Base-by-base conservation (phyloP, 2,113 vertebrate species). In the Mystacornis crossleyi region DNA sequence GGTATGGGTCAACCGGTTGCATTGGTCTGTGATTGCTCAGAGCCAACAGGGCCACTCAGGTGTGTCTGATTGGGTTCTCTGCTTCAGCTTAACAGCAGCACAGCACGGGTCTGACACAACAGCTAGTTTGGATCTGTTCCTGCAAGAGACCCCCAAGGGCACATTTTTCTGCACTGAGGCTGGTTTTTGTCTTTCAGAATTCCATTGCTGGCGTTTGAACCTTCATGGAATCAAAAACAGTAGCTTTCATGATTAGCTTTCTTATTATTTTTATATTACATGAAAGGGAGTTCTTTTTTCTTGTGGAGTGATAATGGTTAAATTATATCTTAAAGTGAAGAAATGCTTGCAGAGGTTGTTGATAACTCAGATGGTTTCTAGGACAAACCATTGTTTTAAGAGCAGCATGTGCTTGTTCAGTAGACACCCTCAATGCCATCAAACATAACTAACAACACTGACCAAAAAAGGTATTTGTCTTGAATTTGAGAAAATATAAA, bases 1-100 rank as follows among this genome's bases (percentile, higher is more conserved):
- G 55, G 47, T 67, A 20, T 0, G 0, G 55, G 20, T 69, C 7
- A 7, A 50, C 10, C 0, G 0, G 12, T 42, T 57, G 12, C 48
- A 17, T 73, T 0, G 0, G 47, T 73, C 26, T 0, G 1, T 2
- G 6, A 7, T 40, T 33, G 21, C 60, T 66, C 0, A 5, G 66
- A 90, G 36, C n/a, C 34, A 50, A 17, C 3, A 24, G 54, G 23
- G 34, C 20, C 1, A 5, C 57, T 67, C 50, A 90, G 64, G 29
- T 78, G 64, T 51, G 26, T 28, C 19, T 89, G 57, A 4, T 8
- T 5, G 13, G 3, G 16, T 34, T 38, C 38, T 84, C 55, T 71
- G 20, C 43, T 87, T 47, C 60, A 20, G 42, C 18, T 40, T 43
- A n/a, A 34, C 4, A 17, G 3, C 28, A 45, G 36, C 33, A 13